A percentile compares a stretch with the other conserved stretches of the same genome.
Evolutionary conservation across 2,797 vertebrate species (phyloP).

Genomic region (Poeciliopsis presidionis): DNA sequence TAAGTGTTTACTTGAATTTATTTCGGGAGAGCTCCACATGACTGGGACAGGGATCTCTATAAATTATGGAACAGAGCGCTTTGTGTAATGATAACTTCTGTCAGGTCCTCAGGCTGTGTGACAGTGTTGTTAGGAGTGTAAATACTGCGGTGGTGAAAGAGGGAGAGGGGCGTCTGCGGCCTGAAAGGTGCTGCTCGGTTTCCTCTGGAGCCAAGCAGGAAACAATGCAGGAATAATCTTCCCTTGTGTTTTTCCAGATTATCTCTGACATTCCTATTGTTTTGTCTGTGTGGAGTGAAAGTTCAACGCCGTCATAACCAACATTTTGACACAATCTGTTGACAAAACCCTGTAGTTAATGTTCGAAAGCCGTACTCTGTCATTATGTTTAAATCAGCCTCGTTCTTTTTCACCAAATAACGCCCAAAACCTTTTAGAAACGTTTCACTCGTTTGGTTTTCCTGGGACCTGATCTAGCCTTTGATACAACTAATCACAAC

Average conservation of each 20-base stretch:
- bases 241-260: constrained; percentile 4
- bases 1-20: constrained; percentile 96
- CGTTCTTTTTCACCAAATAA: no score
- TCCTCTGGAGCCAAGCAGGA: constrained; percentile 44
- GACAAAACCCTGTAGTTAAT: background rate
- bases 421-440: no score
- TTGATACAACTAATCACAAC: no score
- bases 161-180: constrained; percentile 62
- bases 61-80: constrained; percentile 92
- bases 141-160: constrained; percentile 63
- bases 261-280: background rate
- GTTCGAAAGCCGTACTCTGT: background rate
- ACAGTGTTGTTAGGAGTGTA: constrained; percentile 75
- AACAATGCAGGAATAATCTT: constrained; percentile 37
- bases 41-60: constrained; percentile 90
- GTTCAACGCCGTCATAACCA: background rate
- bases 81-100: constrained; percentile 93
- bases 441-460: no score
- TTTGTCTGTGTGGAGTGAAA: background rate
- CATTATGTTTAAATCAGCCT: no score
- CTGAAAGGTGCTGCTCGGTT: constrained; percentile 62
- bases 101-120: constrained; percentile 83
- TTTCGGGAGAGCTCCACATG: constrained; percentile 96
- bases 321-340: background rate
- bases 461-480: no score